Conservation (phyloP, 2,888 invertebrate species). For the Perizoma affinitatum region DNA sequence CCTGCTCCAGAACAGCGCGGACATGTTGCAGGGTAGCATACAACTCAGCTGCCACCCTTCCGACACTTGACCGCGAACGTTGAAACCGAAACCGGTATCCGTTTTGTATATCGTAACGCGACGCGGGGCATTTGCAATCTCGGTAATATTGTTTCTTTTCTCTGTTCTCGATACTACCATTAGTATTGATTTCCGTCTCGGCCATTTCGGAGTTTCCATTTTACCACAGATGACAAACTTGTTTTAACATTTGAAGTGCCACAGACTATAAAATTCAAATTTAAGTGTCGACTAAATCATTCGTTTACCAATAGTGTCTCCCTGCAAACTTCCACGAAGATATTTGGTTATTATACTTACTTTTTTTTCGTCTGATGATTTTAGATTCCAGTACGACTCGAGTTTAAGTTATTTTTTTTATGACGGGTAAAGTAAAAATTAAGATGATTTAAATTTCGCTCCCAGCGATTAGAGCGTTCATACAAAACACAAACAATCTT, state of each 20-base stretch:
- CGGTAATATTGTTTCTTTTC: constrained; percentile 77
- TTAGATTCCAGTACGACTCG: too few species aligned
- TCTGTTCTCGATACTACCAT: constrained; percentile 78
- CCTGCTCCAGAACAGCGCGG: constrained; percentile 98
- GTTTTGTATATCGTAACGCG: constrained; percentile 97
- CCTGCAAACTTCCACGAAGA: too few species aligned
- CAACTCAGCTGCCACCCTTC: constrained; percentile 98
- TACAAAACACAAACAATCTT: too few species aligned
- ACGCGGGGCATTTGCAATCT: constrained; percentile 87
- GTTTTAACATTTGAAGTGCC: constrained; percentile 24
- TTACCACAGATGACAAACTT: constrained; percentile 46
- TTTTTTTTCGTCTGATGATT: too few species aligned
- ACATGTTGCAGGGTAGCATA: constrained; percentile 99
- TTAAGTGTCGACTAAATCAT: too few species aligned
- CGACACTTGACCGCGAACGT: constrained; percentile 99
- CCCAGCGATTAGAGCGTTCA: too few species aligned
- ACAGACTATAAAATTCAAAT: too few species aligned
- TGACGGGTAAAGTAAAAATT: too few species aligned
- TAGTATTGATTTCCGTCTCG: constrained; percentile 85
- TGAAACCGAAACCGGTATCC: constrained; percentile 99
- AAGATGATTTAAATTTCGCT: too few species aligned
- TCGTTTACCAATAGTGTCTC: too few species aligned
- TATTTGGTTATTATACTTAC: too few species aligned
- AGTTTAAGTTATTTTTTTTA: too few species aligned
- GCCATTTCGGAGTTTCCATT: constrained; percentile 82